These are phyloP conservation scores for Artemia franciscana DNA, from an alignment of 1,140 invertebrate species.

Conservation along the genomic window DNA sequence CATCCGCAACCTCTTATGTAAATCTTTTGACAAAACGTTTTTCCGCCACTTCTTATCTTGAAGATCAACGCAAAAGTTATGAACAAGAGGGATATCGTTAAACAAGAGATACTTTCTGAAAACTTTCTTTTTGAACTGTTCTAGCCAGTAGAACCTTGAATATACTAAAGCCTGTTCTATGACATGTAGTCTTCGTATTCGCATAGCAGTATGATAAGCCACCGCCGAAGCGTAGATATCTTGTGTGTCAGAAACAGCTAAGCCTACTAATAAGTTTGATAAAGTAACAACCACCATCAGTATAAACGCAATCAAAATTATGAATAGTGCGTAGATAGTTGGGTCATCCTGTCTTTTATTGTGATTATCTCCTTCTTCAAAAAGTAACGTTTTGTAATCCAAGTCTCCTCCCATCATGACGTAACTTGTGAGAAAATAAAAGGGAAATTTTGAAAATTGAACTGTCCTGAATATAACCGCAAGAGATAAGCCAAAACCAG, in stretches of 20 bases:
- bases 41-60: not conserved
- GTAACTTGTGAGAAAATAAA: slow-evolving; percentile 40
- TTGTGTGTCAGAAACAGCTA: slow-evolving; percentile 58
- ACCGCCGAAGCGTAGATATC: slow-evolving; percentile 46
- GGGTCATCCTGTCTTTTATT: slow-evolving; percentile 1
- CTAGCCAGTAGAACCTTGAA: not conserved
- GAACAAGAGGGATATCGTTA: no score
- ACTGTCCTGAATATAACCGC: slow-evolving; percentile 11
- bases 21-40: not conserved
- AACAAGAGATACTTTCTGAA: not conserved
- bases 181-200: not conserved
- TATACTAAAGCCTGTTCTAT: not conserved
- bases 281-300: slow-evolving; percentile 58
- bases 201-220: not conserved
- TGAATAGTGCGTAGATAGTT: slow-evolving; percentile 31
- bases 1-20: not conserved
- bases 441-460: not conserved
- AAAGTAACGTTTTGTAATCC: slow-evolving; percentile 62
- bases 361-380: slow-evolving; percentile 14
- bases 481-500: slow-evolving; percentile 49
- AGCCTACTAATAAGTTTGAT: slow-evolving; percentile 54
- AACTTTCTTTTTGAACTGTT: not conserved
- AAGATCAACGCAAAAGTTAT: not conserved
- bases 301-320: slow-evolving; percentile 49
- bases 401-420: slow-evolving; percentile 73